Conservation (phyloP, 1,140 invertebrate species). For the Macrobrachium rosenbergii region DNA sequence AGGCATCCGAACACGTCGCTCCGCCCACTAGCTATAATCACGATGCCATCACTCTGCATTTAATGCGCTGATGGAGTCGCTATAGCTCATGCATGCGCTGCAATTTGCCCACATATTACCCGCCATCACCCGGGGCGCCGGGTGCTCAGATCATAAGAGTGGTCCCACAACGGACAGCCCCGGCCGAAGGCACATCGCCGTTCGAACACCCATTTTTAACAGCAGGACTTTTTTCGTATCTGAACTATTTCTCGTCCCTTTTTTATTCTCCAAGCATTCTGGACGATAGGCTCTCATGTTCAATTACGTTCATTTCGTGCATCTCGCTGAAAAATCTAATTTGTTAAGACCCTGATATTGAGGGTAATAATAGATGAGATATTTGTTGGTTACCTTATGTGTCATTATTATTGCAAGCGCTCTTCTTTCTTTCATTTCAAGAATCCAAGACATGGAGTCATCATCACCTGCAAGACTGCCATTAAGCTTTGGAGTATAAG, state of each 20-base stretch:
- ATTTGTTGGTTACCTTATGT: no score
- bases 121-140: constrained; percentile 62
- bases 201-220: constrained; percentile 52
- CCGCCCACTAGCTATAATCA: constrained; percentile 62
- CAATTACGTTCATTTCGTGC: no score
- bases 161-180: constrained; percentile 59
- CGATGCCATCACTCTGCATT: constrained; percentile 65
- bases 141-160: constrained; percentile 59
- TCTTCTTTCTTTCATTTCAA: no score
- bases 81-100: constrained; percentile 65
- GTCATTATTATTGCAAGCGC: no score
- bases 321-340: no score
- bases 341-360: no score
- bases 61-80: constrained; percentile 65
- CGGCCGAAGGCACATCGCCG: constrained; percentile 50
- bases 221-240: constrained; percentile 53
- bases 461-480: no score
- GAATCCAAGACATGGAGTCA: no score
- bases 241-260: constrained; percentile 34
- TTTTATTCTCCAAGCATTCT: constrained; percentile 23
- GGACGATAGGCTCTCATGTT: no score
- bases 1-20: constrained; percentile 57
- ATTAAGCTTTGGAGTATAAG: no score
- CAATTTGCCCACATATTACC: constrained; percentile 65
- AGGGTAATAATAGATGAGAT: no score